Evolutionary conservation across 2,888 invertebrate genomes (phyloP).

Genomic region (Anthrax anthrax): DNA sequence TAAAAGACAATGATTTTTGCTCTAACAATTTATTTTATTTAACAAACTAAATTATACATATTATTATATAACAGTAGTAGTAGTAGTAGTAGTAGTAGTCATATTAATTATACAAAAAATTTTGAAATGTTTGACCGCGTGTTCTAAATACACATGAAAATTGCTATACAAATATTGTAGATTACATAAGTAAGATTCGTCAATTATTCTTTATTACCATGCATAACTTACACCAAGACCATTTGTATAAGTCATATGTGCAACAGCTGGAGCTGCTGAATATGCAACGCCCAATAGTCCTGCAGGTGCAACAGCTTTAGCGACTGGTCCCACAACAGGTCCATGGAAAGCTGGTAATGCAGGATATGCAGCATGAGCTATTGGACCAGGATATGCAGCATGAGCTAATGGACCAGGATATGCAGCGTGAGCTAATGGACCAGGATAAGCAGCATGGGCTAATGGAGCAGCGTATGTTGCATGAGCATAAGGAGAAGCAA

Average conservation of each 20-base stretch:
- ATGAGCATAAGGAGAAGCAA: conserved; percentile 20
- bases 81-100: no score
- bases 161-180: no score
- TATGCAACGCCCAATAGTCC: conserved; percentile 45
- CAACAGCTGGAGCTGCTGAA: conserved; percentile 44
- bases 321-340: conserved; percentile 12
- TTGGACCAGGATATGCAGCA: conserved; percentile 11
- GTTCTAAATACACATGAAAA: background rate
- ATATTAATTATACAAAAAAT: background rate
- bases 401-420: conserved; percentile 18
- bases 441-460: conserved; percentile 12
- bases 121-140: conserved; percentile 10
- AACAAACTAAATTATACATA: no score
- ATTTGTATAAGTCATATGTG: conserved; percentile 45
- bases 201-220: conserved; percentile 37
- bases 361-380: conserved; percentile 12
- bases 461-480: conserved; percentile 25
- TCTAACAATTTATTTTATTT: no score
- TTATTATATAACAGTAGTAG: no score
- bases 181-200: no score
- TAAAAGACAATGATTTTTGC: no score
- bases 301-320: conserved; percentile 33
- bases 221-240: conserved; percentile 41
- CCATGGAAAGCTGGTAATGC: conserved; percentile 10
- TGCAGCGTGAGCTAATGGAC: conserved; percentile 22